Evolutionary conservation across 2,797 vertebrate genomes (phyloP), one percentile per base, ranked within the genome.

Genomic region (Peromyscus attwateri): DNA sequence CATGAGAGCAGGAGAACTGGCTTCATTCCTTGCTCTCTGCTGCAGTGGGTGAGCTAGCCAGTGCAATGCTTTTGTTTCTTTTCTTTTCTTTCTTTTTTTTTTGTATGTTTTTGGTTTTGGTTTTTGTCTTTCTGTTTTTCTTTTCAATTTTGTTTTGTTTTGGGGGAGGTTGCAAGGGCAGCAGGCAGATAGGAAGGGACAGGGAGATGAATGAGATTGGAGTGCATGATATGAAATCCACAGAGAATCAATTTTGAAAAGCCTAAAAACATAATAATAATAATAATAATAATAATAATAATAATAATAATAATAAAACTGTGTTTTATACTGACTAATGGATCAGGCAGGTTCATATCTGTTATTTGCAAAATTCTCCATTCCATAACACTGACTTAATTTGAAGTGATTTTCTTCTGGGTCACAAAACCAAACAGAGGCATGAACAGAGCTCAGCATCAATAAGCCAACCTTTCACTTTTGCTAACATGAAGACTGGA

Each of bases 331-430:
- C 52, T 75, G 16, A 60, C 14, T 64, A 73, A 82, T 89, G 9
- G 7, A 27, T 79, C 95, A 34, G 52, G 43, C 92, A 95, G 92
- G 6, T 87, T 91, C 3, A 29, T 91, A 40, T 84, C 17, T 82
- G 91, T 82, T 71, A 71, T 31, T 88, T 93, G 34, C 17, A 92
- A 89, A 40, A 92, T 95, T 89, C 55, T 90, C 2, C n/a, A 2
- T 90, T 93, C 52, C 85, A 1, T 89, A 92, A 95, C 95, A 12
- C 31, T 77, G 3, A 94, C 40, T 92, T 88, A 90, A 62, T 91
- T 94, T 92, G 91, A 82, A 77, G n/a, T 82, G 23, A 88, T n/a
- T 68, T 70, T 55, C 6, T 6, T 1, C 27, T 52, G 64, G 60
- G 55, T 79, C 13, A 88, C 4, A 52, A 68, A 87, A 5, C 49